Evolutionary conservation across 2,888 invertebrate genomes (phyloP).

Genomic region (Aleiodes alternator): DNA sequence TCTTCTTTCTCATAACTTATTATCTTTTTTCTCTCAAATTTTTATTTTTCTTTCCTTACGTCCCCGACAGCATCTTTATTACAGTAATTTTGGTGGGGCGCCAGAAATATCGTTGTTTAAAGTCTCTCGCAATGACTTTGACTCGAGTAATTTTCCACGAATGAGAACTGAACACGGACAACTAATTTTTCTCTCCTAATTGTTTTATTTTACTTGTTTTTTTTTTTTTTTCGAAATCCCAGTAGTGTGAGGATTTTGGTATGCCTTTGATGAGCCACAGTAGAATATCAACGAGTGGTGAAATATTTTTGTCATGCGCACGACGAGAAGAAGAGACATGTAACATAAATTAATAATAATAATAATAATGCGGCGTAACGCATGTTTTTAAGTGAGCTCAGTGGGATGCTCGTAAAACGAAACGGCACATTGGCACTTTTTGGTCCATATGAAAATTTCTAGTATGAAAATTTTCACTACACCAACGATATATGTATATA

Average conservation of each 20-base stretch:
- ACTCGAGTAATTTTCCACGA: background rate
- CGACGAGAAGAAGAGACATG: background rate
- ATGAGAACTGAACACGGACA: background rate
- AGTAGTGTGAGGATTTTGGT: background rate
- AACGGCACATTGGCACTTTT: slow-evolving; percentile 32
- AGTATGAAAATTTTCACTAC: background rate
- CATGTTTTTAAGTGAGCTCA: slow-evolving; percentile 18
- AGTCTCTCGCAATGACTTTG: background rate
- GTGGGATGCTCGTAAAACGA: slow-evolving; percentile 9
- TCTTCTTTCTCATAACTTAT: slow-evolving; percentile 24
- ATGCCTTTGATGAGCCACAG: slow-evolving; percentile 3
- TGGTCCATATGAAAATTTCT: background rate
- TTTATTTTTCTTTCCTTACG: too few species aligned
- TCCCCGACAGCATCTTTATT: slow-evolving; percentile 34
- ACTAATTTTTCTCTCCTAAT: background rate
- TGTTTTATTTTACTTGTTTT: background rate
- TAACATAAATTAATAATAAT: slow-evolving; percentile 14
- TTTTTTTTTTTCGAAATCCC: background rate
- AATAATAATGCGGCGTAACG: slow-evolving; percentile 12
- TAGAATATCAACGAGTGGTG: background rate
- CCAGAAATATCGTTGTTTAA: slow-evolving; percentile 42
- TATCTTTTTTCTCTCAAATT: slow-evolving; percentile 19
- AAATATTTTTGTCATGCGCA: background rate
- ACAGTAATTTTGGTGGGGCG: slow-evolving; percentile 27
- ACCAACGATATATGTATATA: too few species aligned